Evolutionary conservation across 2,888 invertebrate genomes (phyloP).

Genomic region (Entomobrya proxima): DNA sequence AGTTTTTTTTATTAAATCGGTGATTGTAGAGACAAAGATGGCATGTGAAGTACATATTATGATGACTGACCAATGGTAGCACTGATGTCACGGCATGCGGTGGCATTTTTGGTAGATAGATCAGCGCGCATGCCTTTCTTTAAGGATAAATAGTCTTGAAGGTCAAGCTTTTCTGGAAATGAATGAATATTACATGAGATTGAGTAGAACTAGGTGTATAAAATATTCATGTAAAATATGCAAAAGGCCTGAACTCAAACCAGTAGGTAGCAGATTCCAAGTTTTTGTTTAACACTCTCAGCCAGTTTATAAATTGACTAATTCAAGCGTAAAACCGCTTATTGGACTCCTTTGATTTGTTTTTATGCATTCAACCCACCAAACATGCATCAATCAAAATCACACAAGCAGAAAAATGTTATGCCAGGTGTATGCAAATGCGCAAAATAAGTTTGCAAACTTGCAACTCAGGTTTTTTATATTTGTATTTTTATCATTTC

Average conservation of each 20-base stretch:
- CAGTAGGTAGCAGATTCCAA: too few species aligned
- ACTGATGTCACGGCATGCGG: background rate
- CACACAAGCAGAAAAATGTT: conserved; percentile 19
- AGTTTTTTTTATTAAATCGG: background rate
- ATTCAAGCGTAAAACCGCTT: background rate
- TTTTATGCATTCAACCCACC: background rate
- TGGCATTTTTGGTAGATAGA: too few species aligned
- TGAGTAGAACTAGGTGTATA: background rate
- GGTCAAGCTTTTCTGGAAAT: background rate
- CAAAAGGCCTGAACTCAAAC: too few species aligned
- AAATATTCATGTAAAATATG: background rate
- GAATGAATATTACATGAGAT: background rate
- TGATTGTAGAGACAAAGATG: background rate
- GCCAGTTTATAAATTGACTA: background rate
- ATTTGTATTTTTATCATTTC: background rate
- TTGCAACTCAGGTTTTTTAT: conserved; percentile 28
- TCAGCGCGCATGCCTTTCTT: too few species aligned
- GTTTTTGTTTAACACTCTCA: background rate
- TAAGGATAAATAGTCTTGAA: too few species aligned
- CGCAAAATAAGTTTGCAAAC: background rate
- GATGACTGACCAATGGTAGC: background rate
- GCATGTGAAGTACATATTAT: background rate
- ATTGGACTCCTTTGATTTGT: background rate
- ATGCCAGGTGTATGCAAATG: conserved; percentile 12
- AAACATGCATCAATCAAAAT: conserved; percentile 19